A percentile compares a stretch with the other conserved stretches of the same genome.
Conservation (phyloP, 2,113 vertebrate genomes). For the Stomatorhinus ivindoensis region DNA sequence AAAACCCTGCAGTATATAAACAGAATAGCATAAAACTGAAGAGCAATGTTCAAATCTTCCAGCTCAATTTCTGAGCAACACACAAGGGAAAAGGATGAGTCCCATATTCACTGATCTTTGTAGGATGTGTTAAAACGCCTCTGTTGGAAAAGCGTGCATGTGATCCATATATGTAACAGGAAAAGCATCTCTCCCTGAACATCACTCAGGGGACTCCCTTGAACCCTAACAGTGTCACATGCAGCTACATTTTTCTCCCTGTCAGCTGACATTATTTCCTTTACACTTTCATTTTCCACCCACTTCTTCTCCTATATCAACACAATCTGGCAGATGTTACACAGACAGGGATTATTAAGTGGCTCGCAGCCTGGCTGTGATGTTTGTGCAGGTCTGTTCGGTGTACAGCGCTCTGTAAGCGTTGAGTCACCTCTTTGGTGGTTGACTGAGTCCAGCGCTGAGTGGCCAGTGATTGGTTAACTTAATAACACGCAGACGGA, state of each 20-base stretch:
- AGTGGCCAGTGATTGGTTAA: slow-evolving; percentile 53
- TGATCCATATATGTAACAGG: slow-evolving; percentile 40
- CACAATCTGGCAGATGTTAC: slow-evolving; percentile 85
- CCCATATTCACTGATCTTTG: slow-evolving; percentile 92
- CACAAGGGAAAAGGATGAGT: not conserved
- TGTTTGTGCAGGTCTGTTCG: slow-evolving; percentile 85
- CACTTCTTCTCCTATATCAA: slow-evolving; percentile 75
- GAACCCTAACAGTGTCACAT: slow-evolving; percentile 81
- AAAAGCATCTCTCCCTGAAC: slow-evolving; percentile 59
- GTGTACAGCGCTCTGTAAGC: slow-evolving; percentile 82
- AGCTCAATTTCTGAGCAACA: not conserved
- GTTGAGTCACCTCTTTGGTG: slow-evolving; percentile 92
- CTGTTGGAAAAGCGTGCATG: slow-evolving; percentile 24
- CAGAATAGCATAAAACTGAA: not conserved
- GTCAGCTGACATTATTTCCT: slow-evolving; percentile 78
- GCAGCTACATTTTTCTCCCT: slow-evolving; percentile 68
- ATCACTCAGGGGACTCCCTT: slow-evolving; percentile 59
- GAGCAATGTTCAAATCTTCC: not conserved
- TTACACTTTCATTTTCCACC: slow-evolving; percentile 30
- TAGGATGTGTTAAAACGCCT: slow-evolving; percentile 1
- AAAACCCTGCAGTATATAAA: not conserved
- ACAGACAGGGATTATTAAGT: slow-evolving; percentile 91
- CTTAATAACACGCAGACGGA: slow-evolving; percentile 39
- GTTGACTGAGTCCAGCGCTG: slow-evolving; percentile 76
- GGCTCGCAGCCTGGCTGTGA: slow-evolving; percentile 73